Percentiles rank a stretch among this genome's conserved stretches.
Conservation (phyloP, 2,797 vertebrate genomes). For the Limnodromus scolopaceus region DNA sequence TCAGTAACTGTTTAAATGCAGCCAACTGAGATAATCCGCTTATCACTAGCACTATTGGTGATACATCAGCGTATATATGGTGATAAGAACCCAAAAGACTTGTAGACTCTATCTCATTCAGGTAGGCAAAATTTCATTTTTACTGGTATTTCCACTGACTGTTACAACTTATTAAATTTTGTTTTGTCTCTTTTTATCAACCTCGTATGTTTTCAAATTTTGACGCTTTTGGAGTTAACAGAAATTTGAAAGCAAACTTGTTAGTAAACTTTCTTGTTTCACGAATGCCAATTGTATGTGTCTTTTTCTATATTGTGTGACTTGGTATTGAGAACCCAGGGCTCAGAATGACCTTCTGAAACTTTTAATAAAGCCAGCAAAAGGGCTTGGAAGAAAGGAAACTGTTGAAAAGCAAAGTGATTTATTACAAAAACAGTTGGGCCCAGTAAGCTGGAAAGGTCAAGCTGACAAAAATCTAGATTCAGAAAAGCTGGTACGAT, state of each 20-base stretch:
- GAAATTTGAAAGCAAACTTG: neutral
- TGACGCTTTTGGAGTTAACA: neutral
- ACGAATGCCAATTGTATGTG: neutral
- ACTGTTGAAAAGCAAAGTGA: neutral
- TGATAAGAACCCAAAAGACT: neutral
- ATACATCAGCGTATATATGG: neutral
- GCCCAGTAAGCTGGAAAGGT: slow-evolving; percentile 3
- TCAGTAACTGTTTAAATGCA: neutral
- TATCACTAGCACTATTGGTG: neutral
- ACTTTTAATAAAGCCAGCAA: neutral
- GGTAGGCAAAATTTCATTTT: neutral
- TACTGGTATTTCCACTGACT: neutral
- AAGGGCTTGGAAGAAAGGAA: neutral
- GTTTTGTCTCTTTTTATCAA: neutral
- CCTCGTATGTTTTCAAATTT: neutral
- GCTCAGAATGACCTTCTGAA: neutral
- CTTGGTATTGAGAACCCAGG: neutral
- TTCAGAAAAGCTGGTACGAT: neutral
- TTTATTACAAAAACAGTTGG: neutral
- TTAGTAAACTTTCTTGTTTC: neutral
- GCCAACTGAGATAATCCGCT: neutral
- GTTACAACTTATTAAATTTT: neutral
- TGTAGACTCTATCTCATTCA: neutral
- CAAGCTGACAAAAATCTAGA: slow-evolving; percentile 39
- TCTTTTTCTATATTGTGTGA: neutral